Evolutionary conservation across 1,140 invertebrate genomes (phyloP), one percentile per base, ranked within the genome.

Genomic region (Luehdorfia chinensis): DNA sequence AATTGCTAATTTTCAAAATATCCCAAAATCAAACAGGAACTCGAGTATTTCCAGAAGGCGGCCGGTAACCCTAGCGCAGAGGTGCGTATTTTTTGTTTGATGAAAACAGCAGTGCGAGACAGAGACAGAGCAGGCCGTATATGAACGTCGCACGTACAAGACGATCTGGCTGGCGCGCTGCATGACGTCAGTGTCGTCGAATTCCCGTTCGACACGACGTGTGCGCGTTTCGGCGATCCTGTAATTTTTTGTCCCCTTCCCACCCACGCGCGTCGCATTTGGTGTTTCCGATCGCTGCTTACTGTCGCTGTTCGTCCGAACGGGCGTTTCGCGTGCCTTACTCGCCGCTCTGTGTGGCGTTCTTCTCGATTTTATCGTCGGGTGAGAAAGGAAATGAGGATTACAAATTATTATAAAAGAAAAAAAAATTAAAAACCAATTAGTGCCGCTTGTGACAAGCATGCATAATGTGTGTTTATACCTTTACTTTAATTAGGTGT

Each of bases 161-260:
- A 94, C 93, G 84, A 94, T 94, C 79, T 93, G 93, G 89, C 92
- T 94, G 73, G 93, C 93, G 77, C 92, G 90, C 88, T 94, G 92
- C 89, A 94, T 92, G 63, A 93, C 93, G 75, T 92, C 92, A 55
- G 91, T 90, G 87, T 94, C 92, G 74, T 93, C 91, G 90, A 90
- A 89, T 70, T 90, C 89, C 89, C 75, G 88, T 85, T 85, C 79
- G 46, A 63, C 51, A 30, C 83, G 66, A 15, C 81, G 77, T 47
- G 70, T 59, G 60, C 80, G 69, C 25, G 78, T 78, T 61, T 87
- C 81, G 39, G 77, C 79, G 41, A 66, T 59, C 47, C 76, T 76
- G 65, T 84, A 81, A 67, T 64, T 46, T 55, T 76, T 79, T 23
- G 63, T 41, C 47, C 59, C 59, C 37, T 67, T 66, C 47, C 54